Conservation (phyloP, 1,140 invertebrate species). For the Papilio xuthus region DNA sequence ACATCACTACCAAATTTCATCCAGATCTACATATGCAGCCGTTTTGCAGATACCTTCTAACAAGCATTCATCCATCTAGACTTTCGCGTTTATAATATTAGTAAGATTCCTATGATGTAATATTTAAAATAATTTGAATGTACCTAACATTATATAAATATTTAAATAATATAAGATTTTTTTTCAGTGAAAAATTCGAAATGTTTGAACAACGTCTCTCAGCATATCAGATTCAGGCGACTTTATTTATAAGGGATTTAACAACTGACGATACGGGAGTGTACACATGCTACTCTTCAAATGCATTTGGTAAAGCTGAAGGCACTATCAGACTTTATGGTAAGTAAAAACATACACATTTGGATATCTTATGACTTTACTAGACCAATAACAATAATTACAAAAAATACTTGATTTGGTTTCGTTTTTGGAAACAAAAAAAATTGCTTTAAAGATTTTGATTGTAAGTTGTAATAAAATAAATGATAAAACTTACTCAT, state of each 20-base stretch:
- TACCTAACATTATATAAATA: background rate
- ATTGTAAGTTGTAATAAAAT: too few species aligned
- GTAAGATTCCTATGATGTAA: too few species aligned
- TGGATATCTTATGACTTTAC: background rate
- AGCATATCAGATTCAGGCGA: constrained; percentile 84
- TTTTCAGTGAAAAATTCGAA: constrained; percentile 82
- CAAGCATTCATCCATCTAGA: too few species aligned
- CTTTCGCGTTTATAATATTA: too few species aligned
- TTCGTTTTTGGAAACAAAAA: too few species aligned
- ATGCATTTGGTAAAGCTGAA: constrained; percentile 86
- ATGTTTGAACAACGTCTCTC: constrained; percentile 83
- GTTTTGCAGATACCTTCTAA: too few species aligned
- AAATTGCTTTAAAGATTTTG: too few species aligned
- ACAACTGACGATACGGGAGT: constrained; percentile 85
- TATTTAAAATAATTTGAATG: too few species aligned
- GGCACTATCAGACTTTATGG: constrained; percentile 86
- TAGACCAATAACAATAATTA: background rate
- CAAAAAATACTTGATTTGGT: too few species aligned
- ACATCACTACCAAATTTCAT: too few species aligned
- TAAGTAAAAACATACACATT: constrained; percentile 67
- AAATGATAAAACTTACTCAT: too few species aligned
- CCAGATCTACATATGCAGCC: too few species aligned
- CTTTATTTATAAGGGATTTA: constrained; percentile 85
- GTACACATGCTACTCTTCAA: constrained; percentile 88
- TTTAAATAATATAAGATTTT: constrained; percentile 36